These are phyloP conservation scores for Dunckerocampus dactyliophorus DNA, from an alignment of 2,113 vertebrate species.

Conservation along the genomic window DNA sequence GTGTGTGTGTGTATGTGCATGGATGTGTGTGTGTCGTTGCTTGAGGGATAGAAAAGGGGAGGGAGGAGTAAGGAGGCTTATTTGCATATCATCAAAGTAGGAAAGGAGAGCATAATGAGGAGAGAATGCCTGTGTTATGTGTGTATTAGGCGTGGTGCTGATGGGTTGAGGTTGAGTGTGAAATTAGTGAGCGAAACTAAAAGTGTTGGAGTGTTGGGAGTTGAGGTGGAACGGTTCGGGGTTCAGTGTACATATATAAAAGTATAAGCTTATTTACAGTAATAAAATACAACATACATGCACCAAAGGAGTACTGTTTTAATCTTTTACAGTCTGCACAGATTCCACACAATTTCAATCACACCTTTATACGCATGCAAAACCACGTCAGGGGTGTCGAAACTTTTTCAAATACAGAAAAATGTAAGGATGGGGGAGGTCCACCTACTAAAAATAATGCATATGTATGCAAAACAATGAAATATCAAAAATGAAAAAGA, in stretches of 20 bases:
- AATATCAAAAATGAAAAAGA: no score
- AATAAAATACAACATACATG: neutral
- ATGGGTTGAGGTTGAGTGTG: conserved; percentile 42
- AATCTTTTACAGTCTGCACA: no score
- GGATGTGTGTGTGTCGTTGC: conserved; percentile 41
- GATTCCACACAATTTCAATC: no score
- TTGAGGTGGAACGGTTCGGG: conserved; percentile 33
- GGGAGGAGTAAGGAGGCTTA: conserved; percentile 39
- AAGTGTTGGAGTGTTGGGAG: conserved; percentile 19
- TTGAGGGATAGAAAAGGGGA: conserved; percentile 39
- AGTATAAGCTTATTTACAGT: neutral
- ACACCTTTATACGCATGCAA: no score
- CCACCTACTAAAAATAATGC: no score
- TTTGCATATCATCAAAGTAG: conserved; percentile 72
- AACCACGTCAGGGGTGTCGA: no score
- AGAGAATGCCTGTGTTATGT: conserved; percentile 41
- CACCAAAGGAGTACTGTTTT: neutral
- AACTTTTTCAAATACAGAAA: no score
- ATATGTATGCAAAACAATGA: no score
- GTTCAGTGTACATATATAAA: conserved; percentile 15
- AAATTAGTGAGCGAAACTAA: conserved; percentile 51
- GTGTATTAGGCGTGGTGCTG: conserved; percentile 43
- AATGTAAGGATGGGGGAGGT: no score
- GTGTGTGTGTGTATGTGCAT: conserved; percentile 27
- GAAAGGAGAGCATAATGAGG: conserved; percentile 63